Evolutionary conservation across 1,140 invertebrate species (phyloP).

Genomic region (Caligus rogercresseyi): DNA sequence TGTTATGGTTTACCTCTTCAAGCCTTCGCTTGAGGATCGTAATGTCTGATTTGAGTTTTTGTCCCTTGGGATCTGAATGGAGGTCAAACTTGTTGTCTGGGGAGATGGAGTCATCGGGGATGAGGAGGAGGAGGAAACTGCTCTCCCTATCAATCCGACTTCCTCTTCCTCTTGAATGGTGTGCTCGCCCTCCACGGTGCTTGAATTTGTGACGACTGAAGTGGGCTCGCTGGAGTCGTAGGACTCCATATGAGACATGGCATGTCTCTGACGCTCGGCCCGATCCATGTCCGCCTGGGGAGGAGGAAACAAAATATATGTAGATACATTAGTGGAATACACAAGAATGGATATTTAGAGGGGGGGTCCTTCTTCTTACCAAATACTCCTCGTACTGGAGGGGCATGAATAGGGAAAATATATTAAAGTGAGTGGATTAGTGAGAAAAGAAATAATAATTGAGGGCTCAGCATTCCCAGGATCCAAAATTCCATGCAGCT

Average conservation of each 20-base stretch:
- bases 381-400: constrained; percentile 12
- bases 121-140: constrained; percentile 10
- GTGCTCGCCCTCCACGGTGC: constrained; percentile 19
- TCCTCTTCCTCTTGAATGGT: constrained; percentile 13
- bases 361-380: not conserved
- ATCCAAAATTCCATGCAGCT: no score
- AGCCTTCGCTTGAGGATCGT: constrained; percentile 39
- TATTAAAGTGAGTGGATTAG: no score
- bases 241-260: constrained; percentile 25
- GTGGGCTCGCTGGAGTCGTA: not conserved
- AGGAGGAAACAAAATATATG: constrained; percentile 17
- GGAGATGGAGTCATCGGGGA: not conserved
- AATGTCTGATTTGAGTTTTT: constrained; percentile 20
- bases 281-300: constrained; percentile 62
- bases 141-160: not conserved
- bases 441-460: no score
- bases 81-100: constrained; percentile 14
- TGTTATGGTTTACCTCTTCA: constrained; percentile 45
- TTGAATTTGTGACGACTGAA: constrained; percentile 12
- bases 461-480: no score
- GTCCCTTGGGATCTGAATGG: constrained; percentile 18
- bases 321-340: not conserved
- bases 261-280: constrained; percentile 39
- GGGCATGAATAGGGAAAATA: not conserved
- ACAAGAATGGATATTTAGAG: not conserved